Base-by-base conservation (phyloP, 2,113 vertebrate genomes). In the Macquaria australasica region DNA sequence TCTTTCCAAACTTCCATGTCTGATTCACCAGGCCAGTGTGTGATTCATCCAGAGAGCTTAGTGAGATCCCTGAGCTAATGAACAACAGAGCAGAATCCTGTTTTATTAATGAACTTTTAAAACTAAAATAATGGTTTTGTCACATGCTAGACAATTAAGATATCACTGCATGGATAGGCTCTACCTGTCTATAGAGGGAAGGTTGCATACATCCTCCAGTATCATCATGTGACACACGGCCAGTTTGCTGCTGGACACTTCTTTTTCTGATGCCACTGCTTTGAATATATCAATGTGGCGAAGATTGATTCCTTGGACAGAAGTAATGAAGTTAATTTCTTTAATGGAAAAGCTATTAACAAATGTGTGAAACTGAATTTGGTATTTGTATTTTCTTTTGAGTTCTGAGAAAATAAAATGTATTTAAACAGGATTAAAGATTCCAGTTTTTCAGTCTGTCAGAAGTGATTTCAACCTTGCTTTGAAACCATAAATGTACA, bases 1-100 rank as follows among this genome's bases (percentile, higher is more conserved):
- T 73, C 4, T 51, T 28, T 12, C 86, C 89, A 84, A 92, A 96
- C 86, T 92, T 95, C 93, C 94, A 96, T 0, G 34, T 89, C 25
- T 67, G 77, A 79, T 79, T 94, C 50, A 96, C 90, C 74, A 95
- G 79, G 23, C 64, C 66, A 9, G 85, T 2, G 60, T 95, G 93
- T 0, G 94, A 93, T 78, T 93, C 91, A 12, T 91, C 71, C 41
- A 96, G 86, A 39, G 88, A 92, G 31, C 91, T 81, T 0, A 94
- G 8, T 20, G 71, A 79, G 51, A 94, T 20, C 12, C 82, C 76
- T 5, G 66, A 62, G 64, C 92, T 94, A 78, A 43, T 39, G 62
- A 6, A 75, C 28, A 86, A 56, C 55, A 81, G 50, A 78, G 10
- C 2, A 34, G 15, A 66, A 31, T 25, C 0, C 0, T n/a, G 18